phyloP scores from a whole-genome alignment of 1,140 invertebrate genomes.

The Drosophila watanabei region DNA sequence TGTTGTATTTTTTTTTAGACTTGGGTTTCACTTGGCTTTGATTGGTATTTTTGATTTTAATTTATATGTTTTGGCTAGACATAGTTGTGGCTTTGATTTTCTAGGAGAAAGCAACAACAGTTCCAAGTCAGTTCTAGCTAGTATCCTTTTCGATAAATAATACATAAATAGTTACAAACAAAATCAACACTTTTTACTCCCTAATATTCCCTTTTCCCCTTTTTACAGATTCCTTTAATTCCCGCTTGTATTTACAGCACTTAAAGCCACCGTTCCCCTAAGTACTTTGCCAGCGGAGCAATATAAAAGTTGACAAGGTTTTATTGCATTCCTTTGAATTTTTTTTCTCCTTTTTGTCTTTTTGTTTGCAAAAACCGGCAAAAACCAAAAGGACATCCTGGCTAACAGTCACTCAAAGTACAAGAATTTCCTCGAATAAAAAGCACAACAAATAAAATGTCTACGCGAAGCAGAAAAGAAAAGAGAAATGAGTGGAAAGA shows the following conservation, averaged over 20 bases:
- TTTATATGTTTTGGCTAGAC: not conserved
- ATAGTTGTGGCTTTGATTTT: slow-evolving; percentile 1
- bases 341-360: not conserved
- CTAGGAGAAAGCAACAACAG: not conserved
- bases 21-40: not conserved
- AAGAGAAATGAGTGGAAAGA: not conserved
- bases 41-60: not conserved
- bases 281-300: slow-evolving; percentile 38
- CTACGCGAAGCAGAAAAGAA: not conserved
- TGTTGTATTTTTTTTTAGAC: slow-evolving; percentile 10
- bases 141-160: too few species aligned
- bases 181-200: not conserved
- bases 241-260: slow-evolving; percentile 30
- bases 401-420: slow-evolving; percentile 38
- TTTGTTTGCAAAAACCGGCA: not conserved
- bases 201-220: not conserved
- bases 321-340: slow-evolving; percentile 34
- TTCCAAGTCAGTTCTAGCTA: not conserved
- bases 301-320: slow-evolving; percentile 52
- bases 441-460: slow-evolving; percentile 33
- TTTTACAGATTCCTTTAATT: slow-evolving; percentile 23
- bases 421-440: slow-evolving; percentile 26
- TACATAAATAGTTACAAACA: not conserved
- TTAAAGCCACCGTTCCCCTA: slow-evolving; percentile 13
- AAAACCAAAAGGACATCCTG: slow-evolving; percentile 38